Evolutionary conservation across 2,113 vertebrate species (phyloP), one percentile per base, ranked within the genome.

Genomic region (Bubo blakistoni): DNA sequence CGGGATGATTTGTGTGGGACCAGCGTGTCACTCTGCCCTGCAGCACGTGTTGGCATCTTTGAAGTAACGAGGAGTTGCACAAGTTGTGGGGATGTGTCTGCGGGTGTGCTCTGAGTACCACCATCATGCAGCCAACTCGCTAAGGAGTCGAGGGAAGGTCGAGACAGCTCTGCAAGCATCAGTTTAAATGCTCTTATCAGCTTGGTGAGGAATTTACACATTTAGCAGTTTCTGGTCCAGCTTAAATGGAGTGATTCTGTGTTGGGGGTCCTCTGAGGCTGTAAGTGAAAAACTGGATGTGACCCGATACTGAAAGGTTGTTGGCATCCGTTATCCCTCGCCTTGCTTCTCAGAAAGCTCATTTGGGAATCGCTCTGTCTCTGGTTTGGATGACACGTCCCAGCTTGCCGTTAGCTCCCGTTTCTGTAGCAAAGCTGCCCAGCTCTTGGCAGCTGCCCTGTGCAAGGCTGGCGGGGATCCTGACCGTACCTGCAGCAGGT

Each of bases 391-490:
- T 55, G 13, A 24, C 22, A 16, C 29, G 22, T 57, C 59, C 61
- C 12, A 2, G 24, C 76, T 71, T 1, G 0, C 42, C 4, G 0
- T 38, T 24, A 32, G 29, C 77, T 77, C 59, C 51, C 1, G 0
- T 36, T 65, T 34, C 69, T 65, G 51, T 4, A 30, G 87, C 44
- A 40, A 13, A 76, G 81, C 76, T 42, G 34, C 71, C 6, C 13
- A 6, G 44, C 24, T 57, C 55, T 22, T 14, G 9, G 72, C 63
- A 21, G 34, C 62, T 20, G 13, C 2, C 1, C 34, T 22, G 24
- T 19, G 55, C n/a, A 7, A 15, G 12, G 51, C 80, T 13, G 24
- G 21, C 2, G 4, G 30, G 42, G 46, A 29, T 36, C 15, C 62
- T 42, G 61, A 11, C 25, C 1, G 1, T 42, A 6, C 29, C 51